These are phyloP conservation scores for Copsychus sechellarum DNA, from an alignment of 2,113 vertebrate species.

Conservation along the genomic window DNA sequence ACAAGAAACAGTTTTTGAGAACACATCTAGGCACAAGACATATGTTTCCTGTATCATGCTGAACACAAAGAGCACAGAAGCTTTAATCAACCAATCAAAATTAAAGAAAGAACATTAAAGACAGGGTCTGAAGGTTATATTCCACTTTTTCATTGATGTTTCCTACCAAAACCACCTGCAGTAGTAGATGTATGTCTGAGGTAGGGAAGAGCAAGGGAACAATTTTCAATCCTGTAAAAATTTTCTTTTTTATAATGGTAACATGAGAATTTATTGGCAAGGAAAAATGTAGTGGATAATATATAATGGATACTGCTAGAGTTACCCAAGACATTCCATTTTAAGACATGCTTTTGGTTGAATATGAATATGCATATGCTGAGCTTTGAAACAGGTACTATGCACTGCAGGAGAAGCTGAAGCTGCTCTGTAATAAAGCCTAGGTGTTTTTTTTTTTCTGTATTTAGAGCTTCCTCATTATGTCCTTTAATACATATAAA, in stretches of 20 bases:
- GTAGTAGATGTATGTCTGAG: background rate
- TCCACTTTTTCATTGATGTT: background rate
- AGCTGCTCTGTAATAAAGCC: background rate
- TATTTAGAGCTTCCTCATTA: background rate
- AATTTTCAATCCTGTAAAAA: background rate
- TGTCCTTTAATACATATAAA: background rate
- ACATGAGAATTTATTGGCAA: background rate
- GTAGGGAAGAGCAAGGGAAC: background rate
- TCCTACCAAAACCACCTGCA: background rate
- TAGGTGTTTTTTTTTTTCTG: background rate
- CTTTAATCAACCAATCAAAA: background rate
- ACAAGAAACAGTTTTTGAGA: background rate
- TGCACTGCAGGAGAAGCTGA: background rate
- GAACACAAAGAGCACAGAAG: background rate
- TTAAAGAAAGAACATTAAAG: background rate
- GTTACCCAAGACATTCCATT: background rate
- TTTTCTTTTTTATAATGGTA: background rate
- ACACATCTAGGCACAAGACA: background rate
- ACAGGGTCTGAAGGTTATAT: background rate
- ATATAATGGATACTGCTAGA: background rate
- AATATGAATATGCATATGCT: background rate
- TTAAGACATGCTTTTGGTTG: background rate
- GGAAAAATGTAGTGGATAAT: background rate
- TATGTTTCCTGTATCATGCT: background rate
- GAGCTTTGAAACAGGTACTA: background rate